Evolutionary conservation across 2,113 vertebrate species (phyloP).

Genomic region (Conger conger): DNA sequence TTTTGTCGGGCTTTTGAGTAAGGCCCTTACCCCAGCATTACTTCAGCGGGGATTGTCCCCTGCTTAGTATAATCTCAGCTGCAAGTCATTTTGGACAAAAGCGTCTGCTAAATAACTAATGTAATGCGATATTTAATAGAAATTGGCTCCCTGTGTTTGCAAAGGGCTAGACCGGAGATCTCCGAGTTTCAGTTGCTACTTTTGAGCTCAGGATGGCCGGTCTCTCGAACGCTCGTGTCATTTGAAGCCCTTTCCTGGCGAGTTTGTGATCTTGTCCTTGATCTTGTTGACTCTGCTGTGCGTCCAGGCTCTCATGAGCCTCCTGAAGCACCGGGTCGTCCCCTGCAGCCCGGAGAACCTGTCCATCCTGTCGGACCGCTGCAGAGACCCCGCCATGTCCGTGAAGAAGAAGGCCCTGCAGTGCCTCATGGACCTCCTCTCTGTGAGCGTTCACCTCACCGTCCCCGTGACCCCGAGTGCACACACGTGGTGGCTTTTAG

Average conservation of each 20-base stretch:
- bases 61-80: too few species aligned
- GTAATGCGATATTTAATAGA: too few species aligned
- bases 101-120: too few species aligned
- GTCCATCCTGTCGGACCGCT: slow-evolving; percentile 75
- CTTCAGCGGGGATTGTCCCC: too few species aligned
- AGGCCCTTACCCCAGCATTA: too few species aligned
- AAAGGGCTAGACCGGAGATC: too few species aligned
- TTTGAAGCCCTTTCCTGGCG: background rate
- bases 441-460: slow-evolving; percentile 65
- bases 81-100: too few species aligned
- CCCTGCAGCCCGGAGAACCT: slow-evolving; percentile 69
- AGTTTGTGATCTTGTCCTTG: background rate
- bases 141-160: too few species aligned
- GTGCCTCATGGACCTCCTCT: slow-evolving; percentile 83
- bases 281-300: background rate
- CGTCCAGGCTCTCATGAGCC: slow-evolving; percentile 75
- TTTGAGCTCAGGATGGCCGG: too few species aligned
- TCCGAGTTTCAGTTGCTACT: too few species aligned
- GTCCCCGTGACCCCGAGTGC: background rate
- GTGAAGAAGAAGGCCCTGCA: slow-evolving; percentile 89
- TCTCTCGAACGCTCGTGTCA: background rate
- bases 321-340: slow-evolving; percentile 78
- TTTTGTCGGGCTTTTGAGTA: too few species aligned
- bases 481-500: background rate
- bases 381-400: slow-evolving; percentile 83